Evolutionary conservation across 2,888 invertebrate species (phyloP).

Genomic region (Scrobipalpa costella): DNA sequence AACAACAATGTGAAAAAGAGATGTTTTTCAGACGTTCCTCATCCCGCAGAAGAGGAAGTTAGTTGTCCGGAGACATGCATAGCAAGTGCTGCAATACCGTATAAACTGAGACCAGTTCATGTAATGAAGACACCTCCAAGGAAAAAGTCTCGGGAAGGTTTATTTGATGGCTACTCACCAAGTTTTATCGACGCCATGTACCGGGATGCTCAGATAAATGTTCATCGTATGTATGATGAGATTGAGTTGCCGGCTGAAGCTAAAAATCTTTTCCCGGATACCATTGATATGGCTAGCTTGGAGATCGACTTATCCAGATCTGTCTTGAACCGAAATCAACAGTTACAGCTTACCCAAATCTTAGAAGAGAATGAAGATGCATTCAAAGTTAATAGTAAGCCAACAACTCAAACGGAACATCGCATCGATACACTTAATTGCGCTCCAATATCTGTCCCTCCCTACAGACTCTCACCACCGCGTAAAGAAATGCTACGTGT

Average conservation of each 20-base stretch:
- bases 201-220: conserved; percentile 12
- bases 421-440: conserved; percentile 24
- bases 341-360: neutral
- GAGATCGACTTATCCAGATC: conserved; percentile 2
- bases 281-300: neutral
- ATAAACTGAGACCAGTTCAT: neutral
- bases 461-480: conserved; percentile 45
- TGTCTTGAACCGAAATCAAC: neutral
- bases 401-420: conserved; percentile 25
- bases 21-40: neutral
- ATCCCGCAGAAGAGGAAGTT: neutral
- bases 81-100: neutral
- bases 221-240: neutral
- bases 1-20: no score
- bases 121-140: neutral
- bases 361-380: conserved; percentile 17
- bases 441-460: conserved; percentile 44
- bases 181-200: conserved; percentile 3
- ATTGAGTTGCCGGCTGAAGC: conserved; percentile 15
- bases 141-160: neutral
- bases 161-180: conserved; percentile 24
- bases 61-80: neutral
- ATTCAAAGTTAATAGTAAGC: conserved; percentile 19
- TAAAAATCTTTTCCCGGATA: conserved; percentile 6
- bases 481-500: conserved; percentile 35